phyloP scores from a whole-genome alignment of 1,140 invertebrate species.

The Bombus waltoni region DNA sequence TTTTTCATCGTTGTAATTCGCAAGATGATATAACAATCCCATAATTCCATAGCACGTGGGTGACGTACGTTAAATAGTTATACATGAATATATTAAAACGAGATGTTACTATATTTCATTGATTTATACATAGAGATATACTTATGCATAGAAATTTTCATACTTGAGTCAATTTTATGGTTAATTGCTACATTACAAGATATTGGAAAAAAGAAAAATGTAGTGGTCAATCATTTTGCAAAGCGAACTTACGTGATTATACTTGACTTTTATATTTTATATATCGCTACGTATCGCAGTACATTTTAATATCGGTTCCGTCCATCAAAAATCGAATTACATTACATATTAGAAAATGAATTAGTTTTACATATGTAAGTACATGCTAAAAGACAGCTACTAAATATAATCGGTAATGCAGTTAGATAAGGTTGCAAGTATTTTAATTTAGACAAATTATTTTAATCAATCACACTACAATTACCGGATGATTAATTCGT shows the following conservation, averaged over 20 bases:
- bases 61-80: constrained; percentile 2
- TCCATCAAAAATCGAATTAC: neutral
- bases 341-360: neutral
- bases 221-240: neutral
- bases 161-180: neutral
- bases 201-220: neutral
- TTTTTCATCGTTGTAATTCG: constrained; percentile 1
- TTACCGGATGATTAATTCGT: constrained; percentile 14
- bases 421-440: neutral
- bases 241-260: neutral
- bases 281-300: neutral
- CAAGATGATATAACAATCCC: constrained; percentile 28
- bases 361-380: neutral
- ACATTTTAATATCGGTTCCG: neutral
- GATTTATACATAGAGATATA: neutral
- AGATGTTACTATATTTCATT: neutral
- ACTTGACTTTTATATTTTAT: neutral
- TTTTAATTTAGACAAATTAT: constrained; percentile 3
- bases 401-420: neutral
- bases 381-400: too few relatives aligned
- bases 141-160: neutral
- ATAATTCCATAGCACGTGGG: constrained; percentile 47
- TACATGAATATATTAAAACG: neutral
- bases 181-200: neutral
- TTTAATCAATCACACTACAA: constrained; percentile 15